These are phyloP conservation scores for Synanthedon myopaeformis DNA, from an alignment of 2,888 invertebrate species.

Conservation along the genomic window DNA sequence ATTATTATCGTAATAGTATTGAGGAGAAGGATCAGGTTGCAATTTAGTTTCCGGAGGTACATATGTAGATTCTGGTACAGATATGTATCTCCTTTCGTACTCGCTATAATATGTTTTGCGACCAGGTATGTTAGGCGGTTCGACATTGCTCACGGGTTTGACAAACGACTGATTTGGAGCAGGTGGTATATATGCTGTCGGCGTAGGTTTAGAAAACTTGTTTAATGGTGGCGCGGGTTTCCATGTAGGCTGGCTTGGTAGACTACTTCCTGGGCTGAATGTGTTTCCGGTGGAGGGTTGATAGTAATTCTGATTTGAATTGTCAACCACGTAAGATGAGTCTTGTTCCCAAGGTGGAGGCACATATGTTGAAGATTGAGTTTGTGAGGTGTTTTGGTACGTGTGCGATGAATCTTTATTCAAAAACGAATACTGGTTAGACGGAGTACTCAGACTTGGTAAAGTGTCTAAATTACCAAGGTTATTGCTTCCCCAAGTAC, in stretches of 20 bases:
- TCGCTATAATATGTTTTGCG: conserved; percentile 64
- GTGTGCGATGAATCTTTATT: conserved; percentile 34
- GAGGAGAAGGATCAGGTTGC: conserved; percentile 58
- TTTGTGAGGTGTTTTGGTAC: conserved; percentile 41
- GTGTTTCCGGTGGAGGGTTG: conserved; percentile 29
- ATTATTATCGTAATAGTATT: conserved; percentile 57
- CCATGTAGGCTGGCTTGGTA: conserved; percentile 20
- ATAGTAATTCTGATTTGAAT: conserved; percentile 34
- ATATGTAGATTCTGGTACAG: conserved; percentile 58
- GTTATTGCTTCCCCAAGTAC: conserved; percentile 31
- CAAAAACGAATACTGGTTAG: conserved; percentile 36
- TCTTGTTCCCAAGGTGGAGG: conserved; percentile 66
- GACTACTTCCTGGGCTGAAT: conserved; percentile 16
- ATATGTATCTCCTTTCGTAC: conserved; percentile 60
- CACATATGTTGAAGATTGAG: conserved; percentile 50
- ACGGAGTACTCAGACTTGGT: conserved; percentile 19
- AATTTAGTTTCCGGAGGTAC: conserved; percentile 51
- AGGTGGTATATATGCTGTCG: conserved; percentile 55
- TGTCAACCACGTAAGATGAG: conserved; percentile 37
- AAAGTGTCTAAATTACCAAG: conserved; percentile 16
- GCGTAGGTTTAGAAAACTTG: conserved; percentile 45
- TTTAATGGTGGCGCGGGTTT: conserved; percentile 27
- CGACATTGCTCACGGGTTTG: conserved; percentile 29
- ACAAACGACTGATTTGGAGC: conserved; percentile 64
- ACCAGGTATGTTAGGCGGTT: conserved; percentile 40